Evolutionary conservation across 2,888 invertebrate species (phyloP).

Genomic region (Pelosia muscerda): DNA sequence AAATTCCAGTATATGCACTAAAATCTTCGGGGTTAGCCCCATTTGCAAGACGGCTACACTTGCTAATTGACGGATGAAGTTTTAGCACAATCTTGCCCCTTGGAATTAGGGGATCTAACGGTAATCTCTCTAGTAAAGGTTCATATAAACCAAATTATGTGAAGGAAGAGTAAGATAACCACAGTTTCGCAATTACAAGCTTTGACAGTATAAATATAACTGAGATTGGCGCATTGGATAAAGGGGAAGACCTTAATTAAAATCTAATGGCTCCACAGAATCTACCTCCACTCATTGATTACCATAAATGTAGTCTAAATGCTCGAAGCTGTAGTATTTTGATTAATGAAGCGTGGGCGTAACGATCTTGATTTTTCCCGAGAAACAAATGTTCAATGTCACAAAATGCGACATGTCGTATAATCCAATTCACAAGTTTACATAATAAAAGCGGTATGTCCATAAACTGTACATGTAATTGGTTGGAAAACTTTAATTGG

Average conservation of each 20-base stretch:
- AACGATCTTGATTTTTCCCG: slow-evolving; percentile 43
- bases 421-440: slow-evolving; percentile 56
- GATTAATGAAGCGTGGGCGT: slow-evolving; percentile 51
- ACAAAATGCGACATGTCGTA: slow-evolving; percentile 59
- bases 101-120: neutral
- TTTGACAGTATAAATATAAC: neutral
- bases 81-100: neutral
- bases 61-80: neutral
- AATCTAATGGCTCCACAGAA: slow-evolving; percentile 30
- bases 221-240: neutral
- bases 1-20: neutral
- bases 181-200: neutral
- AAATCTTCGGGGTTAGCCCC: neutral
- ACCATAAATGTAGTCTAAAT: slow-evolving; percentile 38
- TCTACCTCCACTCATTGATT: slow-evolving; percentile 38
- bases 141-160: neutral
- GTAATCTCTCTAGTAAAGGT: neutral
- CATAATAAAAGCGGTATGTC: slow-evolving; percentile 58
- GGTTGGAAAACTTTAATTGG: slow-evolving; percentile 75
- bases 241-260: slow-evolving; percentile 17
- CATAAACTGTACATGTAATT: slow-evolving; percentile 65
- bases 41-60: neutral
- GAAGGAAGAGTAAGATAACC: neutral
- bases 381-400: slow-evolving; percentile 56
- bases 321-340: slow-evolving; percentile 36